A percentile compares a stretch with the other conserved stretches of the same genome.
Conservation (phyloP, 2,113 vertebrate genomes). For the Psittacula cyanocephala region DNA sequence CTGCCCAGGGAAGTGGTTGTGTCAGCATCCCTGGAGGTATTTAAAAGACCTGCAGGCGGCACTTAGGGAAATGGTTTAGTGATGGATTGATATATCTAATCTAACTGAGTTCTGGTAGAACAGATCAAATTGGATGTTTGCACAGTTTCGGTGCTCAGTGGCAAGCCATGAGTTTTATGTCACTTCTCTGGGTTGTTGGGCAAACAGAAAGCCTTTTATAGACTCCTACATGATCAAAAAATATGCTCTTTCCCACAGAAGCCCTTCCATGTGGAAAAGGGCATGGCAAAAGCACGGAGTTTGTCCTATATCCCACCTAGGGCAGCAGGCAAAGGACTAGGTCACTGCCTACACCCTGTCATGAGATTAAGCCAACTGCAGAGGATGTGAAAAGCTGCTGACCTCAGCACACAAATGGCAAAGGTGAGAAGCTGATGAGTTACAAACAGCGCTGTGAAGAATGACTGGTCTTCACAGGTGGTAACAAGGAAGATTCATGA, state of each 20-base stretch:
- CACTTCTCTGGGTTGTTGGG: background rate
- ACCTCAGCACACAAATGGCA: background rate
- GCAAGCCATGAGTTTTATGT: background rate
- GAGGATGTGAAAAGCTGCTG: background rate
- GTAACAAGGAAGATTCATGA: background rate
- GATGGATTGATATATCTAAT: background rate
- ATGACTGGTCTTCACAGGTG: background rate
- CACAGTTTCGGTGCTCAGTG: background rate
- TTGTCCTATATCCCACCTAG: background rate
- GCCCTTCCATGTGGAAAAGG: background rate
- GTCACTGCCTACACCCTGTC: background rate
- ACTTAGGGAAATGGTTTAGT: background rate
- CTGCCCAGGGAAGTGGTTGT: background rate
- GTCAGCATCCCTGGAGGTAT: background rate
- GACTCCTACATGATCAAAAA: background rate
- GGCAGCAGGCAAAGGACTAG: background rate
- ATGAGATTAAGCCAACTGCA: background rate
- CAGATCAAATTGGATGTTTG: conserved; percentile 7
- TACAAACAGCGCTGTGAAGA: background rate
- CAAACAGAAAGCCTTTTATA: background rate
- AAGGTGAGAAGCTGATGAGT: background rate
- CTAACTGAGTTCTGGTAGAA: background rate
- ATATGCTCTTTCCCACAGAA: background rate
- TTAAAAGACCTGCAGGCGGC: background rate
- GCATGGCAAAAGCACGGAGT: background rate